A percentile compares a stretch with the other conserved stretches of the same genome.
Evolutionary conservation across 2,888 invertebrate genomes (phyloP).

Genomic region (Nipponacmea schrenckii): DNA sequence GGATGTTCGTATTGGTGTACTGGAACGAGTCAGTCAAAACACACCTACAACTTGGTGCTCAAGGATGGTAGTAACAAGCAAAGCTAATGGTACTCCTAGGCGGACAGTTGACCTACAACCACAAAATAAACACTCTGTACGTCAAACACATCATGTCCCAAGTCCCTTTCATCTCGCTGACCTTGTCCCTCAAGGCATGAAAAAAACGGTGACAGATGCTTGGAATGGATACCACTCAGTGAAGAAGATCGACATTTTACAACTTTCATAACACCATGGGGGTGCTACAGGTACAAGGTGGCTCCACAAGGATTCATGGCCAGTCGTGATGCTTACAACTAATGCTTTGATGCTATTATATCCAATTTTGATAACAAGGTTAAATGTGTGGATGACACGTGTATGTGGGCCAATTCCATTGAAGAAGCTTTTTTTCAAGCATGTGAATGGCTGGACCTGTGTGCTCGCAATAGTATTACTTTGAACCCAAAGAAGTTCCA

Average conservation of each 20-base stretch:
- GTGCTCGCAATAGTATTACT: constrained; percentile 30
- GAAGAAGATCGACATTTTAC: constrained; percentile 8
- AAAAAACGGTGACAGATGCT: constrained; percentile 10
- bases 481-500: constrained; percentile 31
- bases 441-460: constrained; percentile 33
- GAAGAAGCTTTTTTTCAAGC: constrained; percentile 34
- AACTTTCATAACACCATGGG: no score
- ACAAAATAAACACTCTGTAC: not conserved
- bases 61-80: not conserved
- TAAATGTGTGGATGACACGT: constrained; percentile 36
- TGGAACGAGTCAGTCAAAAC: constrained; percentile 20
- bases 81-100: constrained; percentile 10
- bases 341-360: constrained; percentile 33
- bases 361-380: constrained; percentile 27
- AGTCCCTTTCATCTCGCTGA: constrained; percentile 26
- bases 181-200: not conserved
- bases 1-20: constrained; percentile 27
- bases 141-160: constrained; percentile 31
- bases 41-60: constrained; percentile 21
- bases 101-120: constrained; percentile 10
- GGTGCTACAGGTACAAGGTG: not conserved
- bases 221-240: constrained; percentile 15
- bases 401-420: constrained; percentile 32
- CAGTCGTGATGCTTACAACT: constrained; percentile 34
- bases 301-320: constrained; percentile 26